Percentiles rank a stretch among this genome's conserved stretches.
Conservation (phyloP, 2,113 vertebrate genomes). For the Machaerirhynchus nigripectus region DNA sequence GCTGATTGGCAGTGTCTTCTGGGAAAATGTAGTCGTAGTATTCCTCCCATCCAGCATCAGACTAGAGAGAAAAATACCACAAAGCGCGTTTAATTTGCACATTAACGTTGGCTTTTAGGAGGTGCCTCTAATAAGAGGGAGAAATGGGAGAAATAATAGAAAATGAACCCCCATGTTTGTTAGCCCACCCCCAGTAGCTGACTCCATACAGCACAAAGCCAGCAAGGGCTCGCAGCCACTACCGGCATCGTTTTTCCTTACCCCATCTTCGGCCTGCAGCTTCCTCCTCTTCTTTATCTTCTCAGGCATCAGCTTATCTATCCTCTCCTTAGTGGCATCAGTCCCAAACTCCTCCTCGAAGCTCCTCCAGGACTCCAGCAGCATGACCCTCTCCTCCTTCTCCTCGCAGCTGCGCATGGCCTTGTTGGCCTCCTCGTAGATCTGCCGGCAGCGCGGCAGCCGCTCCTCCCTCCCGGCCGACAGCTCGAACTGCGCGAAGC, state of each 20-base stretch:
- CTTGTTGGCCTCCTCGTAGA: conserved; percentile 95
- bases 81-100: neutral
- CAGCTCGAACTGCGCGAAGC: conserved; percentile 93
- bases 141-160: neutral
- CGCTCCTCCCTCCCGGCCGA: conserved; percentile 78
- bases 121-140: neutral
- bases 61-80: conserved; percentile 67
- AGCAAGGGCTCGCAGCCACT: neutral
- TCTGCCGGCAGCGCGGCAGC: conserved; percentile 82
- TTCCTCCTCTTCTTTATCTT: conserved; percentile 99
- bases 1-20: conserved; percentile 96
- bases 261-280: conserved; percentile 94
- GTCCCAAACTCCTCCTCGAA: conserved; percentile 91
- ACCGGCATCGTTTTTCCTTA: conserved; percentile 45
- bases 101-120: neutral
- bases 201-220: neutral
- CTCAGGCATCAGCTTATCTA: conserved; percentile 92
- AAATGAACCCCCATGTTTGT: neutral
- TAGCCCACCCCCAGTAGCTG: neutral
- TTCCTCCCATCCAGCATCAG: conserved; percentile 97
- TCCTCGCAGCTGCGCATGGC: conserved; percentile 91
- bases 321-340: conserved; percentile 75
- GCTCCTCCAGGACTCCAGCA: conserved; percentile 91
- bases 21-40: conserved; percentile 99
- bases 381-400: conserved; percentile 95